phyloP scores from a whole-genome alignment of 1,140 invertebrate species.

The Dolichoris vasculosae region DNA sequence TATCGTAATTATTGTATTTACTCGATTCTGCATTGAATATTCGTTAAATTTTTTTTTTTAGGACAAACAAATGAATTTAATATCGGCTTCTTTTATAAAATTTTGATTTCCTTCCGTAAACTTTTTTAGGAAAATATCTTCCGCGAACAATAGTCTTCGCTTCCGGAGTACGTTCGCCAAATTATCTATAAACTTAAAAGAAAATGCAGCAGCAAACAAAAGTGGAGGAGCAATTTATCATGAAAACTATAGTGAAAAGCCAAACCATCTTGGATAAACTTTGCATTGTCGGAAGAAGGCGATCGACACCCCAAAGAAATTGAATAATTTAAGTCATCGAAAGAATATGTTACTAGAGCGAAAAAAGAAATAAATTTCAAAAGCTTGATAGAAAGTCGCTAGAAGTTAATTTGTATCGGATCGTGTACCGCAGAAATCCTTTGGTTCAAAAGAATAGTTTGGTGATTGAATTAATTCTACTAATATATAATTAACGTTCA shows the following conservation, averaged over 20 bases:
- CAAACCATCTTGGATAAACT: background rate
- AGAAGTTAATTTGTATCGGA: background rate
- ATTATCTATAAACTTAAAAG: slow-evolving; percentile 17
- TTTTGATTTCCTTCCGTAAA: background rate
- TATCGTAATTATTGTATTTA: no score
- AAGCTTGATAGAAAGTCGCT: background rate
- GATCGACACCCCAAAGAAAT: background rate
- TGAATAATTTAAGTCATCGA: background rate
- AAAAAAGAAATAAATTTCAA: background rate
- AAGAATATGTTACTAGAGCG: background rate
- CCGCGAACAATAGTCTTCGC: background rate
- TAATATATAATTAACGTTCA: no score
- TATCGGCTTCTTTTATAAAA: background rate
- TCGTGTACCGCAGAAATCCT: background rate
- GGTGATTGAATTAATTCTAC: no score
- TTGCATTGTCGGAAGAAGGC: background rate
- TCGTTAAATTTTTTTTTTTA: no score
- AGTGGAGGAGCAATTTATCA: background rate
- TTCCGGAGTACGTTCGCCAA: background rate
- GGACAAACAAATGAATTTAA: background rate
- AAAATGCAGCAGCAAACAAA: slow-evolving; percentile 4
- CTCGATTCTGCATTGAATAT: no score
- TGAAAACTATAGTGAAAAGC: background rate
- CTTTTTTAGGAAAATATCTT: background rate
- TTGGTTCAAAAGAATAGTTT: background rate